Base-by-base conservation (phyloP, 2,113 vertebrate species). In the Gadus chalcogrammus region DNA sequence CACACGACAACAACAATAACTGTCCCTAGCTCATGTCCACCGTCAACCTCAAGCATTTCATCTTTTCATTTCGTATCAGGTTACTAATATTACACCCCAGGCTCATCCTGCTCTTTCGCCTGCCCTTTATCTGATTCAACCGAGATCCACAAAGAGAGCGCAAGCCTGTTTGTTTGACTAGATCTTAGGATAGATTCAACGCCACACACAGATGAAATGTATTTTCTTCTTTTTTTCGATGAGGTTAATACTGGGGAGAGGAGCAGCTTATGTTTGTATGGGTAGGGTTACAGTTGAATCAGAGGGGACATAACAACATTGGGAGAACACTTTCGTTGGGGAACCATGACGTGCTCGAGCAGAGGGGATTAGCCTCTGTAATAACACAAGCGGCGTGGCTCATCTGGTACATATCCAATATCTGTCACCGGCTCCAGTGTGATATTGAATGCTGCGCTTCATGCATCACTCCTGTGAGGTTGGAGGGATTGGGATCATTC, bases 151-250 rank as follows among this genome's bases (percentile, higher is more conserved):
- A 75, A 52, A 0, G 22, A 76, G 71, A 71, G 76, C 15, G 1
- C 48, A 76, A 52, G 74, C 72, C 69, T 71, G 12, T 75, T 82
- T 76, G 28, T 27, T 20, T 69, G 62, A 69, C 20, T 13, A 48
- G 42, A 48, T 48, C 42, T 13, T 2, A 48, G 42, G 42, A 48
- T 48, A 48, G 8, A 48, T 48, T 48, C 42, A 48, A 48, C 42
- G 11, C 11, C 42, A 48, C 42, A 48, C 42, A 48, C 42, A 1
- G 42, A 48, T 48, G 42, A 48, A 48, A 48, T 48, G 5, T 48
- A 8, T 48, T 48, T 48, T 48, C 12, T 9, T 6, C 6, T 42
- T 42, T 48, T 48, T 48, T 48, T 48, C 6, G 42, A 48, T 48
- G 9, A 48, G 60, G 60, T 24, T 18, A 22, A 6, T 24, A 15